Evolutionary conservation across 2,113 vertebrate species (phyloP), one percentile per base, ranked within the genome.

Genomic region (Variabilichromis moorii): DNA sequence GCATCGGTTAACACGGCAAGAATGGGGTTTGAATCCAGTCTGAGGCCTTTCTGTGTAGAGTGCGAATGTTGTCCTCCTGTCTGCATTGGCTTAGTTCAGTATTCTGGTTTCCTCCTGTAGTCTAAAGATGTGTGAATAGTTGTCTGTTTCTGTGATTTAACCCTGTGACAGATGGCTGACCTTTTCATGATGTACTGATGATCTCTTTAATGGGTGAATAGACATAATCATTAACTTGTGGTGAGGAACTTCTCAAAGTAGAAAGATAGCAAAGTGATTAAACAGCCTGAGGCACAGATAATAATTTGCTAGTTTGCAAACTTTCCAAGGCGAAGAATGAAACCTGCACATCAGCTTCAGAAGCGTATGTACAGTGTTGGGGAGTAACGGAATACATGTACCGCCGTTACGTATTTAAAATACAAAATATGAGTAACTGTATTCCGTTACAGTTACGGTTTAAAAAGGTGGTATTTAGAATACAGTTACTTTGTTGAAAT

Each of bases 1-100:
- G 66, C 66, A 9, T 24, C 0, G 37, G n/a, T 71, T 71, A 71
- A 24, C 66, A 0, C 37, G 0, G 66, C 12, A 42, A 17, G 13
- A 73, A 73, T 6, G n/a, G 19, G n/a, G 63, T 24, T 21, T 21
- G 35, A 68, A 40, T 40, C 63, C 11, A 40, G 33, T 37, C 33
- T 37, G 66, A n/a, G n/a, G 21, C 37, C 12, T 71, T 71, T 42
- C 37, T 71, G 37, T 71, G 66, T 71, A 9, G n/a, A 42, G 37
- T 10, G 37, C 0, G 21, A 37, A 73, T 73, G 66, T 26, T 73
- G 37, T 71, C 37, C 21, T 24, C 21, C n/a, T 0, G 11, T 26
- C 68, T 73, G 37, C 21, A 16, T 3, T 42, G n/a, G 21, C 6
- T 73, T 42, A 26, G 13, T 45, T 42, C n/a, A 14, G 66, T 71